Conservation (phyloP, 2,113 vertebrate species). For the Pseudopipra pipra region DNA sequence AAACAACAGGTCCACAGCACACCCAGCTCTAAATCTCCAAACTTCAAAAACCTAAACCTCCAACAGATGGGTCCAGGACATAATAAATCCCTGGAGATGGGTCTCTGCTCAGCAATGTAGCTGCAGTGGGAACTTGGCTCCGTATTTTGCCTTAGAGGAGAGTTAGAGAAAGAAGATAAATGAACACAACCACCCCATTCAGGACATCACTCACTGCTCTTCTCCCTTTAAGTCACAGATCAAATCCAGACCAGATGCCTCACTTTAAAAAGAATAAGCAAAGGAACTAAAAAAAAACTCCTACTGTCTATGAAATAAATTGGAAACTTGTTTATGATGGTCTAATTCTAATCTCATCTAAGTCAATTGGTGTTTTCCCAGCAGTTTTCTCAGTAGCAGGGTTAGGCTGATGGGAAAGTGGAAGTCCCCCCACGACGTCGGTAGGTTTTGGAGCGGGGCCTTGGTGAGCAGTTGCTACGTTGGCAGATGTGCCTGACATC, state of each 20-base stretch:
- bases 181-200: background rate
- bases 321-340: slow-evolving; percentile 27
- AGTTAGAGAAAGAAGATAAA: slow-evolving; percentile 20
- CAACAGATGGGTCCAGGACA: background rate
- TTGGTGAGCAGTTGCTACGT: background rate
- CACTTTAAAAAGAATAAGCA: slow-evolving; percentile 3
- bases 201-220: slow-evolving; percentile 2
- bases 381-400: background rate
- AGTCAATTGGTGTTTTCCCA: background rate
- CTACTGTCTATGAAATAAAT: background rate
- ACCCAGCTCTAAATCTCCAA: background rate
- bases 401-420: background rate
- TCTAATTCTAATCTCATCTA: background rate
- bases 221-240: slow-evolving; percentile 39
- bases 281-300: background rate
- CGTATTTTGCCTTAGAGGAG: background rate
- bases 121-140: background rate
- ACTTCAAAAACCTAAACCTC: background rate
- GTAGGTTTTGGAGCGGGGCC: background rate
- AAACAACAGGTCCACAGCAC: background rate
- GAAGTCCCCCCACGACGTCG: fast-evolving
- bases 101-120: background rate
- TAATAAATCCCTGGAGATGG: background rate
- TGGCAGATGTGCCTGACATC: background rate
- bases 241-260: slow-evolving; percentile 60